A percentile compares a stretch with the other conserved stretches of the same genome.
phyloP scores from a whole-genome alignment of 2,113 vertebrate species.

The Rhineura floridana region DNA sequence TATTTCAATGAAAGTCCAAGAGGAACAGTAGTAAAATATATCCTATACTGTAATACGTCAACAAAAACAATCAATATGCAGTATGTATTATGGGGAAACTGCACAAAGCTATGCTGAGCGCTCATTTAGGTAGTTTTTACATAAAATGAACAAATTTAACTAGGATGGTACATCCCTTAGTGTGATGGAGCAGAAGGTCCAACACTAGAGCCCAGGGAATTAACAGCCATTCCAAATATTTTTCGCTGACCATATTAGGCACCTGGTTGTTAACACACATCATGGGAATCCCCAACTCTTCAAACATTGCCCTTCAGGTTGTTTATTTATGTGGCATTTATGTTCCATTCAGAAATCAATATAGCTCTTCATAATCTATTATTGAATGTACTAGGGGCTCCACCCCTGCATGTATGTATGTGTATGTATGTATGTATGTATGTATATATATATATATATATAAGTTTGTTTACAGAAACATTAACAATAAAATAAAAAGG shows the following conservation, averaged over 20 bases:
- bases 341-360: neutral
- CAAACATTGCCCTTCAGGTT: neutral
- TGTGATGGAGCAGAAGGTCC: too few species aligned
- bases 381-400: too few species aligned
- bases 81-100: neutral
- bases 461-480: neutral
- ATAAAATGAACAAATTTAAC: neutral
- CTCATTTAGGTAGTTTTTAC: neutral
- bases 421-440: too few species aligned
- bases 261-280: neutral
- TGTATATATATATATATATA: too few species aligned
- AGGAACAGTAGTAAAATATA: constrained; percentile 37
- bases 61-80: constrained; percentile 20
- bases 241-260: neutral
- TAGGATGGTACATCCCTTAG: neutral
- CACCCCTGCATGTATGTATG: too few species aligned
- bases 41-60: constrained; percentile 1
- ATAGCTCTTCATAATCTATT: neutral
- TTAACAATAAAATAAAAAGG: too few species aligned
- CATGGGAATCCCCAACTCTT: neutral
- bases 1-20: constrained; percentile 11
- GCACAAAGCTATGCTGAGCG: constrained; percentile 6
- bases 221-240: too few species aligned
- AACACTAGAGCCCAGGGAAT: too few species aligned
- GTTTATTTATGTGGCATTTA: neutral